A percentile compares a stretch with the other conserved stretches of the same genome.
Conservation (phyloP, 1,140 invertebrate species). For the Conus ventricosus region DNA sequence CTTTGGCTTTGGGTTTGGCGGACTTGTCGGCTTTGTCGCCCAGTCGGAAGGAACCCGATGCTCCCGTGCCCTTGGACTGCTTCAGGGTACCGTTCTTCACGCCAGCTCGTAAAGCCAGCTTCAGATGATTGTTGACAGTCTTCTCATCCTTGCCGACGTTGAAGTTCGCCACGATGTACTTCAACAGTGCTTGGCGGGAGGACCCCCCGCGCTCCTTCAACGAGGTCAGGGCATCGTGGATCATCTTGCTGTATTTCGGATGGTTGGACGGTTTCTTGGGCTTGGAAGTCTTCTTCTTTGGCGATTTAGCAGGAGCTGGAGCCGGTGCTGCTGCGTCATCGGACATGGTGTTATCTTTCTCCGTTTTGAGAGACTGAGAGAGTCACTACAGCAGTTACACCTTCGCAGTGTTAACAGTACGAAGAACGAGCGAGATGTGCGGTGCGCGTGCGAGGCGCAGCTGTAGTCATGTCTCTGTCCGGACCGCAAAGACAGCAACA, state of each 20-base stretch:
- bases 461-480: background rate
- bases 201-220: constrained; percentile 64
- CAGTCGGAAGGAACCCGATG: constrained; percentile 68
- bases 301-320: constrained; percentile 41
- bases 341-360: constrained; percentile 30
- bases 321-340: constrained; percentile 35
- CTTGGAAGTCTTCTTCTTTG: constrained; percentile 62
- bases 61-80: constrained; percentile 68
- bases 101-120: constrained; percentile 62
- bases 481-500: constrained; percentile 34
- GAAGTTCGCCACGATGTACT: constrained; percentile 70
- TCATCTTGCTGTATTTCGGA: constrained; percentile 59
- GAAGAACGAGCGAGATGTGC: background rate
- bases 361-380: background rate
- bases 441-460: background rate
- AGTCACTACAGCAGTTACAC: background rate
- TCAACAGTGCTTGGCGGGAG: constrained; percentile 68
- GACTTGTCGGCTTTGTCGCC: constrained; percentile 46
- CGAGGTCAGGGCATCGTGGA: constrained; percentile 42
- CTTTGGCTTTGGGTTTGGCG: constrained; percentile 41
- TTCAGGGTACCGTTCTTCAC: constrained; percentile 63
- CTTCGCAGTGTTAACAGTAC: background rate
- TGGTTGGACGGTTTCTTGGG: constrained; percentile 59
- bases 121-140: constrained; percentile 65
- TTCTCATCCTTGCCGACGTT: constrained; percentile 65